phyloP scores from a whole-genome alignment of 2,113 vertebrate species.

The Aviceda subcristata region DNA sequence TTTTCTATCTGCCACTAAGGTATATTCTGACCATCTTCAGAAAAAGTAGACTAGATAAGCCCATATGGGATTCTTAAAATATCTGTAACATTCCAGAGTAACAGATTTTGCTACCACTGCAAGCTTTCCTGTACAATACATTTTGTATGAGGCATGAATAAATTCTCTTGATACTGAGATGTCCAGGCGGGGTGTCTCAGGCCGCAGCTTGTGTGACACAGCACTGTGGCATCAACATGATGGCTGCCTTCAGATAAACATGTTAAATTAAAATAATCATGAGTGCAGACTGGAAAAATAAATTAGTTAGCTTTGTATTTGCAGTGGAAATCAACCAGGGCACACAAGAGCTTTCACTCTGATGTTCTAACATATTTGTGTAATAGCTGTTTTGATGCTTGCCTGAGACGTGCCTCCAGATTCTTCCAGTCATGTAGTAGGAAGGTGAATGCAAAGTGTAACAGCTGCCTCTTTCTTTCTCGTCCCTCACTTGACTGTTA shows the following conservation, averaged over 20 bases:
- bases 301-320: conserved; percentile 39
- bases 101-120: background rate
- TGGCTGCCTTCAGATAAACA: background rate
- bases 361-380: conserved; percentile 14
- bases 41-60: background rate
- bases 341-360: background rate
- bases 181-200: conserved; percentile 18
- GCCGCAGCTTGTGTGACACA: background rate
- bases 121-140: background rate
- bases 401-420: background rate
- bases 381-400: conserved; percentile 40
- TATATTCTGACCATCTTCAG: background rate
- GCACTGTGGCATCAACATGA: conserved; percentile 17
- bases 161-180: background rate
- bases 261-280: conserved; percentile 47
- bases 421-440: background rate
- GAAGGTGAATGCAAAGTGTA: background rate
- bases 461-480: background rate
- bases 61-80: conserved; percentile 26
- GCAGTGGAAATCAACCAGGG: conserved; percentile 43
- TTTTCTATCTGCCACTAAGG: background rate
- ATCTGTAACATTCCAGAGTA: background rate
- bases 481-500: background rate
- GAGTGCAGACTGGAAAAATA: conserved; percentile 23
- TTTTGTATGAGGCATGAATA: conserved; percentile 6